Evolutionary conservation across 2,797 vertebrate species (phyloP), one percentile per base, ranked within the genome.

Genomic region (Parauchenoglanis punctatus): DNA sequence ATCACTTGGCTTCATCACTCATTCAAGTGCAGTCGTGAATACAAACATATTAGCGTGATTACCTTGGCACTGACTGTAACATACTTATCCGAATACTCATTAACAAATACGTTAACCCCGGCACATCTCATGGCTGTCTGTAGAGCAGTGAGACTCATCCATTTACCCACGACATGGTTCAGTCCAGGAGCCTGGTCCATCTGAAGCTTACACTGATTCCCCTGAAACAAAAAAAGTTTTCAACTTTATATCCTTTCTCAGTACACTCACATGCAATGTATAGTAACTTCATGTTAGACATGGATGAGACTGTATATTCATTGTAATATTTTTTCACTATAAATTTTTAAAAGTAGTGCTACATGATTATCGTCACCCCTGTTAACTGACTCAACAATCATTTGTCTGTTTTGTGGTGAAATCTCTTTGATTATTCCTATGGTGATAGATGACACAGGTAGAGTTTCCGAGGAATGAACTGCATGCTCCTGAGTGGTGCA

Each of bases 61-160:
- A 97, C 98, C 97, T 99, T 99, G 4, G 86, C 52, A 20, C 91
- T 95, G 78, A 92, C 68, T 44, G 89, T 85, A 90, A 97, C 92
- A 0, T 97, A 98, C 78, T 95, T 94, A 72, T 96, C 92, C 0
- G 97, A 96, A 92, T 95, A 61, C 28, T 94, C 94, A 0, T 93
- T 93, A 0, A 97, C 97, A 87, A 99, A 99, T 91, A 99, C 90
- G 93, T 98, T 98, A 92, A 99, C 83, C 52, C 98, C 98, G 0
- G 94, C 92, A 1, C 90, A 91, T 83, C 92, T 93, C 96, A 99
- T 93, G 85, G 94, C 93, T 40, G 56, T 87, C 89, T 96, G 95
- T 75, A 99, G 95, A 59, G 82, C 87, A 0, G 92, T 1, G 3
- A 92, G 91, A 4, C 90, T 95, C 96, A 96, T 95, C 98, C 97